Evolutionary conservation across 2,113 vertebrate genomes (phyloP).

Genomic region (Brevimyrus niger): DNA sequence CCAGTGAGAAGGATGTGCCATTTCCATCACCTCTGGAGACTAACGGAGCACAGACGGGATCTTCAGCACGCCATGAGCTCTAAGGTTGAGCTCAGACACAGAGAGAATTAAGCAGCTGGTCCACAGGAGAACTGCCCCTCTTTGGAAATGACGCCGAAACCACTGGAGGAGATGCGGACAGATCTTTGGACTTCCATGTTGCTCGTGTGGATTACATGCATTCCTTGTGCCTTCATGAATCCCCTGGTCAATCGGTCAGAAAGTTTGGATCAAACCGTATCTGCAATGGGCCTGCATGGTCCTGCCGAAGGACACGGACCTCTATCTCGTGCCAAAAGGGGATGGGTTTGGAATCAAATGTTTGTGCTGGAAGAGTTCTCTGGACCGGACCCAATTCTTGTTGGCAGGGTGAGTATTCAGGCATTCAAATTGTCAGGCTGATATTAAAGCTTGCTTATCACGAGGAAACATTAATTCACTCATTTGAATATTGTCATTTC

Average conservation of each 20-base stretch:
- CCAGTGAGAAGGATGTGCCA: not conserved
- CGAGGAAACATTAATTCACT: conserved; percentile 63
- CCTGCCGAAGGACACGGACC: conserved; percentile 80
- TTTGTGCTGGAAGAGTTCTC: conserved; percentile 99
- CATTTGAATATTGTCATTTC: conserved; percentile 49
- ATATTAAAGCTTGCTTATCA: conserved; percentile 67
- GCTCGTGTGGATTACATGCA: conserved; percentile 90
- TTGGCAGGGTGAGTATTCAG: conserved; percentile 90
- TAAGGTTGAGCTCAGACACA: not conserved
- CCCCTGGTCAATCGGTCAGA: conserved; percentile 68
- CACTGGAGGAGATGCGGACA: conserved; percentile 74
- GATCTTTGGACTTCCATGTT: conserved; percentile 88
- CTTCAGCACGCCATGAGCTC: conserved; percentile 4
- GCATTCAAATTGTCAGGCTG: conserved; percentile 56
- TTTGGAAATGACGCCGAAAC: conserved; percentile 78
- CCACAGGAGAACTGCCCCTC: conserved; percentile 65
- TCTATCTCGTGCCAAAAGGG: conserved; percentile 93
- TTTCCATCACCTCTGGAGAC: not conserved
- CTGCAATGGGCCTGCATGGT: conserved; percentile 62
- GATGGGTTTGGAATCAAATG: conserved; percentile 99
- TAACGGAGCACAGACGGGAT: not conserved
- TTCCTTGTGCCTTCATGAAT: conserved; percentile 71
- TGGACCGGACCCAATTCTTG: conserved; percentile 98
- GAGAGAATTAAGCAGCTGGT: conserved; percentile 75
- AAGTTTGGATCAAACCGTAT: conserved; percentile 67